A percentile compares a stretch with the other conserved stretches of the same genome.
These are phyloP conservation scores for Ovis aries DNA, from an alignment of 2,113 vertebrate genomes.

Conservation along the genomic window ARS-UI_Ramb_v3.0 NC_056063.1:60197501-60198000, in stretches of 20 bases:
- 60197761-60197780: rapidly evolving
- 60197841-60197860: background rate
- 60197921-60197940: background rate
- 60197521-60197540: background rate
- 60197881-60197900: background rate
- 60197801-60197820: background rate
- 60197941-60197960: background rate
- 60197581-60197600: background rate
- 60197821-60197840: background rate
- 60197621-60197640: background rate
- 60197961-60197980: background rate
- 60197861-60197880: background rate
- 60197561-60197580: background rate
- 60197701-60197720: background rate
- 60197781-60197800: rapidly evolving
- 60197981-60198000: background rate
- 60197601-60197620: background rate
- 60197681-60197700: background rate
- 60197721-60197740: background rate
- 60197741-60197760: background rate
- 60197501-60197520: background rate
- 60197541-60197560: background rate
- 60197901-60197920: background rate
- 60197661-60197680: background rate
- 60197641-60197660: background rate